Evolutionary conservation across 2,888 invertebrate genomes (phyloP), one percentile per base, ranked within the genome.

Genomic region (Ceraclea dissimilis): DNA sequence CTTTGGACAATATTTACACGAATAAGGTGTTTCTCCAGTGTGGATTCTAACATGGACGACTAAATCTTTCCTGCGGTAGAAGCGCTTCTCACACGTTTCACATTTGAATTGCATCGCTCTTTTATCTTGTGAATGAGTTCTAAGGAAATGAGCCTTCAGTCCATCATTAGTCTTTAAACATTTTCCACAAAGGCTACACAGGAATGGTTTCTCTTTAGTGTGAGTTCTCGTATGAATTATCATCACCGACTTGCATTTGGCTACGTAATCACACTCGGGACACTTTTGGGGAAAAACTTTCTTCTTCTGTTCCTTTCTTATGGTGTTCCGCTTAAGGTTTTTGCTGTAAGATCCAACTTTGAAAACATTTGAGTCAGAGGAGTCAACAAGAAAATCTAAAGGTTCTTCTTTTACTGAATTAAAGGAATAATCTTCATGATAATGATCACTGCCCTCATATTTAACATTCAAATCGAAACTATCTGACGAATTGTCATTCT

Each of bases 1-100:
- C 33, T 43, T 71, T 0, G 69, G 63, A 50, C 78, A 78, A 52
- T 65, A 71, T 0, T 70, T 65, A 61, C 78, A 78, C 1, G 65
- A 21, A 22, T 56, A 58, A 2, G 62, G 60, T 2, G 58, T 60
- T 16, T 62, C 62, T 20, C 57, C 57, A 2, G 58, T 60, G 21
- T 62, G 62, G 2, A 51, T 11, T 31, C 62, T 47, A 50, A 52
- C 48, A 26, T 62, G 62, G 16, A 57, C 54, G 1, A 44, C 49
- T n/a, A 59, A 39, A 17, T 62, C 60, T 49, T 55, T 62, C n/a
- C 50, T 57, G 11, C 56, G 13, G 16, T 50, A 52, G 22, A 62
- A 62, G 16, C 46, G 47, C 20, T 50, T 56, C 2, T 56, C 58
- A 33, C 62, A 62, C 10, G 49, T 44, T 21, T 62, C 58, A 18